Base-by-base conservation (phyloP, 2,888 invertebrate species). In the Pyrrhia umbra region DNA sequence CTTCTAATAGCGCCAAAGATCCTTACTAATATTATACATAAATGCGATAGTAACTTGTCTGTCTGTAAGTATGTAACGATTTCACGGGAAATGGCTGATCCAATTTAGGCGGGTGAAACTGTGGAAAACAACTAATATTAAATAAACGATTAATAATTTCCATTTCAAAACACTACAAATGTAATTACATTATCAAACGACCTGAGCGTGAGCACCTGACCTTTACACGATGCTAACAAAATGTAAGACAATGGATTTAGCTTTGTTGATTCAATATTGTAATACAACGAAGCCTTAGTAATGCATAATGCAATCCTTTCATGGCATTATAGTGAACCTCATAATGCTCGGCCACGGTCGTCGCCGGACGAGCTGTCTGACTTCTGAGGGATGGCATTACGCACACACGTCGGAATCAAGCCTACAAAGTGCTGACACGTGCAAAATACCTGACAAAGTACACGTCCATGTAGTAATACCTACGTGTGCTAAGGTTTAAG, bases 281-380 rank as follows among this genome's bases (percentile, higher is more conserved):
- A 75, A 84, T 83, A 85, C 83, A 82, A 79, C 64, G 90, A 92
- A 92, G 82, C 88, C 91, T 71, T 82, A 85, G 68, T 78, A 75
- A 72, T 84, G 82, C 86, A 84, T 81, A 85, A 85, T 83, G 82
- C 90, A 91, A 92, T 91, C 90, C 91, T 88, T 92, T 90, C 89
- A 89, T 83, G 84, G 84, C 77, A 87, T 86, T 87, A 88, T 81
- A 79, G 81, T 79, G 81, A 80, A 74, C 79, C 81, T 78, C 73
- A 70, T 90, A 90, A 90, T 88, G 75, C 84, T 73, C 69, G 73
- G 71, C 80, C 89, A 90, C 78, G 92, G 91, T 71, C 92, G 79
- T 69, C 40, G 75, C 67, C 40, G 77, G 43, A 69, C 74, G 75
- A 68, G 63, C 75, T 58, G 78, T 62, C 77, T 57, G n/a, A n/a